These are phyloP conservation scores for Caenorhabditis elegans DNA, from an alignment of 1,140 invertebrate species.

Conservation along the genomic window DNA sequence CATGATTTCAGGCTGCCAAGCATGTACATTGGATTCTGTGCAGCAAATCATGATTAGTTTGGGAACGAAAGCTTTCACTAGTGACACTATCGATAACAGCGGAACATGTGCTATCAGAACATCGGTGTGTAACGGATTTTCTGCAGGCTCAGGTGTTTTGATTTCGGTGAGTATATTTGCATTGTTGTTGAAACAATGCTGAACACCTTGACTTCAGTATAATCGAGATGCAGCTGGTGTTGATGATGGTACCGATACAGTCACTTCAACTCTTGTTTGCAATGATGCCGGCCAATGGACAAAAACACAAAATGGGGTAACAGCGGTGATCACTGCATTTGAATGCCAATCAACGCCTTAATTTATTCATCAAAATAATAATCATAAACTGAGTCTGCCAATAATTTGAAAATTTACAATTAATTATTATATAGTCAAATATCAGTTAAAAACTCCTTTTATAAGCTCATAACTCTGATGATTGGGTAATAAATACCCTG, in stretches of 20 bases:
- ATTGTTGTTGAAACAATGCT: neutral
- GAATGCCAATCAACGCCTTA: constrained; percentile 1
- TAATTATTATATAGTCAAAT: no score
- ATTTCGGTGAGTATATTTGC: neutral
- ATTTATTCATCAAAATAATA: no score
- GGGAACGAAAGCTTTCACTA: constrained; percentile 5
- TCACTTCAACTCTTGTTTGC: neutral
- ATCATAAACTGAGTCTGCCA: no score
- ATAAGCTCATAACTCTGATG: no score
- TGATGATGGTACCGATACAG: neutral
- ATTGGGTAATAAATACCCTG: no score
- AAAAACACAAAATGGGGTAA: neutral
- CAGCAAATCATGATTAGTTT: neutral
- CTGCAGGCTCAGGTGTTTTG: neutral
- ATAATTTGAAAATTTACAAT: no score
- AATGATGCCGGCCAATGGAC: neutral
- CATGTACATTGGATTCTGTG: neutral
- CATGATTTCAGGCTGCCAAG: neutral
- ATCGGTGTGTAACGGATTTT: neutral
- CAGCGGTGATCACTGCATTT: neutral
- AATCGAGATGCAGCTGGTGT: neutral
- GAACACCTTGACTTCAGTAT: neutral
- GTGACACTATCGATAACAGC: neutral
- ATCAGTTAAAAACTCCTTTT: neutral
- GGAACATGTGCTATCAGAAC: neutral